Percentiles rank a stretch among this genome's conserved stretches.
Evolutionary conservation across 2,797 vertebrate species (phyloP).

Genomic region (Cryptoprocta ferox): DNA sequence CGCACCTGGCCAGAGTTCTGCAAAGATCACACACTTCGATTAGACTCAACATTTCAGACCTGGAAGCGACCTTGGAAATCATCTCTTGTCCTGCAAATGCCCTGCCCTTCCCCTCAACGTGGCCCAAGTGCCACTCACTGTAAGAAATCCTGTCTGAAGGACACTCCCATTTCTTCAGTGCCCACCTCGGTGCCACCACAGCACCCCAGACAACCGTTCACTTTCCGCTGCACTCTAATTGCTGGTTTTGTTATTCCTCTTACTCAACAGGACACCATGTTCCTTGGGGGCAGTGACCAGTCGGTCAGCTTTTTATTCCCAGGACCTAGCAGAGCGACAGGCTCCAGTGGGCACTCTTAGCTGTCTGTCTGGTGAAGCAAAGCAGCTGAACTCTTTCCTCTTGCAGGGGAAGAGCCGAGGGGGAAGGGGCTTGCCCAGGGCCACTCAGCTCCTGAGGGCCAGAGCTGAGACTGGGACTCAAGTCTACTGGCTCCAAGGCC

Average conservation of each 20-base stretch:
- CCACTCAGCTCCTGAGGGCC: neutral
- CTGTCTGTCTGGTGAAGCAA: neutral
- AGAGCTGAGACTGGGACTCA: neutral
- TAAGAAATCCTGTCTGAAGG: neutral
- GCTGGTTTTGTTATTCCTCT: neutral
- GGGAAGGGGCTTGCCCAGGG: neutral
- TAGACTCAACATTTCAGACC: neutral
- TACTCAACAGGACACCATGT: neutral
- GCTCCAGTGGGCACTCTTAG: neutral
- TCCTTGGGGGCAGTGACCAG: neutral
- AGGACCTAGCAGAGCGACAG: neutral
- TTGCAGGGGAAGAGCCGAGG: neutral
- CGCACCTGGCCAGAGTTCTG: neutral
- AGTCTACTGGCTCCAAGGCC: neutral
- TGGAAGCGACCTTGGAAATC: neutral
- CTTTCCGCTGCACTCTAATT: neutral
- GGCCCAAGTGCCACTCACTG: neutral
- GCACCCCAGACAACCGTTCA: too few species aligned
- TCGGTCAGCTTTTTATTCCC: neutral
- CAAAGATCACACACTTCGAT: neutral
- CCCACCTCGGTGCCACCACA: neutral
- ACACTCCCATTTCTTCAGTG: neutral
- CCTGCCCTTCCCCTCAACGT: neutral
- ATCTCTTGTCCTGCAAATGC: neutral
- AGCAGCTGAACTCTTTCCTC: neutral